Percentiles rank a stretch among this genome's conserved stretches.
Conservation (phyloP, 92 coral and sea anemone genomes). For the Palythoa heliodiscus region DNA sequence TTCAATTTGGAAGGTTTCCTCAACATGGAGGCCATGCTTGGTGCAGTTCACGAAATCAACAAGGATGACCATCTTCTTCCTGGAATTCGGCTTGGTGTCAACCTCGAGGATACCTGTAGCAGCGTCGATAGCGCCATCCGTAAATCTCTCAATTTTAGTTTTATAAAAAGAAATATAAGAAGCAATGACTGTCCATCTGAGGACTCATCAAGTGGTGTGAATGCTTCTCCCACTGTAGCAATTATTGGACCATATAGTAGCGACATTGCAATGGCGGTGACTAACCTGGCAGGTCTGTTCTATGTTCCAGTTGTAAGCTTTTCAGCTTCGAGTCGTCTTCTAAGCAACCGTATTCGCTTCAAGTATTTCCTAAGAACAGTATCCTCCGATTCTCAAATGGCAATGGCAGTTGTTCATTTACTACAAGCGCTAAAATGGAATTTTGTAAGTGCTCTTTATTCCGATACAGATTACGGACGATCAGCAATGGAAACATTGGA, state of each 20-base stretch:
- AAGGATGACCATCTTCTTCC: constrained; percentile 66
- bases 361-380: constrained; percentile 83
- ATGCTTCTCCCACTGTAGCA: constrained; percentile 63
- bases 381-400: constrained; percentile 74
- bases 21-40: constrained; percentile 79
- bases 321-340: constrained; percentile 78
- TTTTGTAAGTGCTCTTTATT: constrained; percentile 75
- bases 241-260: constrained; percentile 79
- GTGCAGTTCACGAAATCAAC: constrained; percentile 78
- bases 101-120: constrained; percentile 83
- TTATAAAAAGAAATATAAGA: constrained; percentile 70
- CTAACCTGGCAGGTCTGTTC: constrained; percentile 85
- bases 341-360: constrained; percentile 79
- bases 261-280: constrained; percentile 88
- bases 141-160: constrained; percentile 85
- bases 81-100: constrained; percentile 78
- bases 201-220: neutral
- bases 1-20: constrained; percentile 76
- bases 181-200: constrained; percentile 25
- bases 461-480: constrained; percentile 90
- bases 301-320: constrained; percentile 85
- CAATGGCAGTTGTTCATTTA: constrained; percentile 74
- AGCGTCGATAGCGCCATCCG: constrained; percentile 82
- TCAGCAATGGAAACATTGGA: constrained; percentile 85
- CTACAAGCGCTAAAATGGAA: constrained; percentile 76